These are phyloP conservation scores for Pangasianodon hypophthalmus DNA, from an alignment of 2,113 vertebrate species.

Conservation along the genomic window DNA sequence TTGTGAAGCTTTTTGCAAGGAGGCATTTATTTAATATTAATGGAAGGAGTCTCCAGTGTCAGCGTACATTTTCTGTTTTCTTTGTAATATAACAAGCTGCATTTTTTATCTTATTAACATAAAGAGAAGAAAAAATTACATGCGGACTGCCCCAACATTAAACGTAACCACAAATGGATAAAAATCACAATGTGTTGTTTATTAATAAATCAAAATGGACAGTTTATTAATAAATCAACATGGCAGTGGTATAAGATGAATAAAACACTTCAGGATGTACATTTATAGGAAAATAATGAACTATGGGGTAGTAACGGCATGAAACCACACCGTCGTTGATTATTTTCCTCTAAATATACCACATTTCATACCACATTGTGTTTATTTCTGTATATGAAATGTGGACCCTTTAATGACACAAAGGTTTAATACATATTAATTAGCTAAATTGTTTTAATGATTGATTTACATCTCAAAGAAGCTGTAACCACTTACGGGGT, in stretches of 20 bases:
- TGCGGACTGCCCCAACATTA: not conserved
- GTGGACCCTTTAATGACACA: not conserved
- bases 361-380: not conserved
- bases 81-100: not conserved
- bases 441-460: conserved; percentile 12
- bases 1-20: not conserved
- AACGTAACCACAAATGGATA: not conserved
- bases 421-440: not conserved
- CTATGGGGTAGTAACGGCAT: not conserved
- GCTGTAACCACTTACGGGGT: not conserved
- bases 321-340: not conserved
- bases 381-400: not conserved
- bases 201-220: not conserved
- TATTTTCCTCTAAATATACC: not conserved
- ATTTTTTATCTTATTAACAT: not conserved
- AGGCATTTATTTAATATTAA: not conserved
- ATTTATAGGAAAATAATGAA: not conserved
- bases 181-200: not conserved
- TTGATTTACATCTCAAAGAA: not conserved
- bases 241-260: not conserved
- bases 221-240: not conserved
- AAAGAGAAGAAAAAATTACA: not conserved
- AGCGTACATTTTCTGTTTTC: not conserved
- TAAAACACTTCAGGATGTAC: not conserved
- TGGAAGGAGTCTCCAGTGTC: not conserved